phyloP scores from a whole-genome alignment of 2,113 vertebrate genomes.

The Agapornis roseicollis region DNA sequence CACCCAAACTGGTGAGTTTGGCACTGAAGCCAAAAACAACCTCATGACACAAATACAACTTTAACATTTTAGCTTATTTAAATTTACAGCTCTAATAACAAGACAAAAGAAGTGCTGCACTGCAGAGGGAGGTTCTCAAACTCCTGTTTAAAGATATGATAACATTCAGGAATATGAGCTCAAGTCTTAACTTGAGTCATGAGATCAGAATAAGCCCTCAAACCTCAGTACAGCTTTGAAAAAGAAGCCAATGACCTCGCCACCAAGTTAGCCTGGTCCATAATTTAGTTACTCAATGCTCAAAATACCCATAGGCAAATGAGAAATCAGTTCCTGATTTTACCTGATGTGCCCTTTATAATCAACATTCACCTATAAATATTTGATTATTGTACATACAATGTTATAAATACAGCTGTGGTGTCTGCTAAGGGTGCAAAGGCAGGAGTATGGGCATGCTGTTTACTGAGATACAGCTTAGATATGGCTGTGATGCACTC shows the following conservation, averaged over 20 bases:
- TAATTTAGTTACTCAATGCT: neutral
- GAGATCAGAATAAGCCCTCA: neutral
- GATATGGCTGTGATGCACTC: neutral
- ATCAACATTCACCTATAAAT: neutral
- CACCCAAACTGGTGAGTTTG: fast-evolving
- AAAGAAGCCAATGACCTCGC: neutral
- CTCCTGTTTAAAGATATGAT: neutral
- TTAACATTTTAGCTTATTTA: neutral
- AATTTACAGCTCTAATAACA: neutral
- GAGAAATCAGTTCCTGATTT: neutral
- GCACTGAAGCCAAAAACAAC: neutral
- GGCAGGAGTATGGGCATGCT: neutral
- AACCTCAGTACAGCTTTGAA: neutral
- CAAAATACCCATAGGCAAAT: neutral
- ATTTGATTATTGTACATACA: too few relatives aligned
- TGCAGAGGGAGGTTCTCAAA: neutral
- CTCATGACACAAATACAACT: neutral
- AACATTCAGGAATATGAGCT: neutral
- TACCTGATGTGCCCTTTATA: neutral
- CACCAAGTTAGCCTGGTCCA: neutral
- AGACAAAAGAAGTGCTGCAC: neutral
- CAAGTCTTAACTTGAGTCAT: neutral
- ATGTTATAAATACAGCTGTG: too few relatives aligned
- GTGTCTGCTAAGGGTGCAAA: too few relatives aligned
- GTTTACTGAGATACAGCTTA: neutral